Conservation (phyloP, 1,140 invertebrate genomes). For the Hypsibius dujardini region DNA sequence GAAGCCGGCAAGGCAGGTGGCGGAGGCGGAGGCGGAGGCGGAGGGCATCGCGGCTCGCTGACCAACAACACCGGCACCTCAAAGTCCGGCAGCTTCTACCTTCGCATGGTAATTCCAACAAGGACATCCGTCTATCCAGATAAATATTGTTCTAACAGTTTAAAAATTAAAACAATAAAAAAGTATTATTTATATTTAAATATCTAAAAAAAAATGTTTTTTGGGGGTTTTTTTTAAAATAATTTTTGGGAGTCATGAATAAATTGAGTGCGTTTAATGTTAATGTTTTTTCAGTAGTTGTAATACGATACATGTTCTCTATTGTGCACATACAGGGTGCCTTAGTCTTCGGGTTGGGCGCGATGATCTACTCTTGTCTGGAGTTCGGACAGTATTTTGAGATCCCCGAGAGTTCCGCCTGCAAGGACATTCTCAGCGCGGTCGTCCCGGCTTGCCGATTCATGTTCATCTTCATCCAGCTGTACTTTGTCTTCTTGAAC, state of each 20-base stretch:
- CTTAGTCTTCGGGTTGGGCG: conserved; percentile 74
- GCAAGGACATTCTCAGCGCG: conserved; percentile 64
- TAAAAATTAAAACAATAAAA: not conserved
- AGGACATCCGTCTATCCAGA: too few species aligned
- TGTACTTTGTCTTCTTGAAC: conserved; percentile 89
- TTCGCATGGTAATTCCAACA: conserved; percentile 1
- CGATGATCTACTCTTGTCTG: conserved; percentile 80
- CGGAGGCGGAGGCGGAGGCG: not conserved
- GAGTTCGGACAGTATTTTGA: conserved; percentile 86
- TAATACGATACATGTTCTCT: not conserved
- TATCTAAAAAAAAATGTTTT: too few species aligned
- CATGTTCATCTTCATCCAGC: conserved; percentile 82
- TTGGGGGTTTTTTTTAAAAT: too few species aligned
- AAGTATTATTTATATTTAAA: too few species aligned
- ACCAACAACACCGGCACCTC: not conserved
- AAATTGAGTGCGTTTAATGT: not conserved
- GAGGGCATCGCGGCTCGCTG: not conserved
- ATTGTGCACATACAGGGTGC: conserved; percentile 20
- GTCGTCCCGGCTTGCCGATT: conserved; percentile 67
- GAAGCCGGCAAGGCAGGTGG: not conserved
- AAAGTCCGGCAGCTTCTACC: conserved; percentile 12
- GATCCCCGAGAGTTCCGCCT: conserved; percentile 46
- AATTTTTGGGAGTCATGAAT: too few species aligned
- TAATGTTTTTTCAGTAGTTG: not conserved
- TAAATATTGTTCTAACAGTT: conserved; percentile 1